phyloP scores from a whole-genome alignment of 2,797 vertebrate genomes.

The Girardinus metallicus region DNA sequence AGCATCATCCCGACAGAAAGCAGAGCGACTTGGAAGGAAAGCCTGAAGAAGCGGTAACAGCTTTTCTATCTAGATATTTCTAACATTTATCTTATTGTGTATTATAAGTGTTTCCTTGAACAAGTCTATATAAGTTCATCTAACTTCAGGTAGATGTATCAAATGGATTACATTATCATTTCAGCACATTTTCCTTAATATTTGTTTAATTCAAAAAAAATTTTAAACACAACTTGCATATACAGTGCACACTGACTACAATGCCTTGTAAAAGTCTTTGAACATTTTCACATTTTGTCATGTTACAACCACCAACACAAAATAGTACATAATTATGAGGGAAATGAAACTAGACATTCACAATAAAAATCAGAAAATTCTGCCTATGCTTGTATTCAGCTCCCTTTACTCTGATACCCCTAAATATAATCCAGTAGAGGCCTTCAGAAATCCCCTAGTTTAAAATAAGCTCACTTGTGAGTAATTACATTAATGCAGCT shows the following conservation, averaged over 20 bases:
- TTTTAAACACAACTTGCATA: neutral
- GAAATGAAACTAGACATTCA: neutral
- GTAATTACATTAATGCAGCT: neutral
- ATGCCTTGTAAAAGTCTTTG: neutral
- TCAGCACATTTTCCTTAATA: neutral
- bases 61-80: conserved; percentile 17
- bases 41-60: conserved; percentile 86
- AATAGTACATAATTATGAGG: neutral
- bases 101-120: neutral
- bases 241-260: neutral
- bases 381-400: neutral
- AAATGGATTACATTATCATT: neutral
- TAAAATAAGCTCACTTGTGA: neutral
- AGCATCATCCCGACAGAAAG: conserved; percentile 86
- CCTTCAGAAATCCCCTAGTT: neutral
- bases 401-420: neutral
- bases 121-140: neutral
- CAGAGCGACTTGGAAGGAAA: conserved; percentile 75
- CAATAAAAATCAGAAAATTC: neutral
- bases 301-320: neutral
- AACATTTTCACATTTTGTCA: neutral
- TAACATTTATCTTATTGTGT: conserved; percentile 34
- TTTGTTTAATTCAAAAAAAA: neutral
- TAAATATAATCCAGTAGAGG: neutral
- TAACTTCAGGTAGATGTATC: neutral